phyloP scores from a whole-genome alignment of 2,888 invertebrate species.

The Phyllotreta striolata region DNA sequence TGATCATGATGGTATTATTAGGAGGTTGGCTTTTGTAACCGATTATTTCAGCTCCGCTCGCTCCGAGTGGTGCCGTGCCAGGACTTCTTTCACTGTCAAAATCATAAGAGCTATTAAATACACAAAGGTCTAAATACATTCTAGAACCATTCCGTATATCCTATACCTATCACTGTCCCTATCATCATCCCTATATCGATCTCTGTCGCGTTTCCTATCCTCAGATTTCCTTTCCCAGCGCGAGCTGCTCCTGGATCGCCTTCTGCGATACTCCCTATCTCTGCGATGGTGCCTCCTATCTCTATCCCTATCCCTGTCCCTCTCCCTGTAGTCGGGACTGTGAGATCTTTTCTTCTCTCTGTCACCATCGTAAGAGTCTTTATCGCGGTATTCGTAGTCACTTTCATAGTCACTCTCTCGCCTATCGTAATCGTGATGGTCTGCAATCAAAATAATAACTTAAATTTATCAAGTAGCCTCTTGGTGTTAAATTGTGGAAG shows the following conservation, averaged over 20 bases:
- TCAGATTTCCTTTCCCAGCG: slow-evolving; percentile 59
- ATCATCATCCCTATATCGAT: slow-evolving; percentile 59
- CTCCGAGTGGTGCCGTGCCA: slow-evolving; percentile 57
- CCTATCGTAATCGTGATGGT: slow-evolving; percentile 51
- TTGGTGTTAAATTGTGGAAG: too few relatives aligned
- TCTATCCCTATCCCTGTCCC: slow-evolving; percentile 51
- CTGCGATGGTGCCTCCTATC: slow-evolving; percentile 53
- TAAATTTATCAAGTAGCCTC: too few relatives aligned
- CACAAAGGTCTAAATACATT: slow-evolving; percentile 40
- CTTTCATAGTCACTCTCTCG: slow-evolving; percentile 58
- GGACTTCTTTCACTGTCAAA: slow-evolving; percentile 59
- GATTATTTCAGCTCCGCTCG: slow-evolving; percentile 61
- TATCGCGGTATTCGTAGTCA: slow-evolving; percentile 54
- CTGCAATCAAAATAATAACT: slow-evolving; percentile 44
- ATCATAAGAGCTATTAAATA: slow-evolving; percentile 50
- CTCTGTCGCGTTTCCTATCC: slow-evolving; percentile 57
- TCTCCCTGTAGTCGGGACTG: slow-evolving; percentile 49
- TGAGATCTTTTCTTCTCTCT: slow-evolving; percentile 54
- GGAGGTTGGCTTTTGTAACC: slow-evolving; percentile 62
- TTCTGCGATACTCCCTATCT: slow-evolving; percentile 53
- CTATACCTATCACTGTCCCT: slow-evolving; percentile 61
- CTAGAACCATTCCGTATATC: slow-evolving; percentile 49
- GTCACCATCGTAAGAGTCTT: slow-evolving; percentile 39
- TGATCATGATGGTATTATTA: slow-evolving; percentile 76
- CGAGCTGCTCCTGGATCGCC: slow-evolving; percentile 56